Conservation (phyloP, 1,140 invertebrate genomes). For the Araneus ventricosus region DNA sequence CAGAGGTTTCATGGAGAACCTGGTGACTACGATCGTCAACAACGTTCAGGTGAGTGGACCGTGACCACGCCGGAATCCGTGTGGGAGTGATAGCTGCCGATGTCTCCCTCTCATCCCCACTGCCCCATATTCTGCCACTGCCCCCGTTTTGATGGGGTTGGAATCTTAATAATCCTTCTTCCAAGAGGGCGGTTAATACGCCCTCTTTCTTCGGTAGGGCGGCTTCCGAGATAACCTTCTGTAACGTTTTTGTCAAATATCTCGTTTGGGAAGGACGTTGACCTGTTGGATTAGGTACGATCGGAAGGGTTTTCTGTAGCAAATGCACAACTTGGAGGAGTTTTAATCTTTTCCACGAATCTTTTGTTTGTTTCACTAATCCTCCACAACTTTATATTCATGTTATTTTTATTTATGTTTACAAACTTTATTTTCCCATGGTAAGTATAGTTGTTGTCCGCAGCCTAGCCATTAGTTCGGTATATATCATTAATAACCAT, state of each 20-base stretch:
- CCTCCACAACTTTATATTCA: too few relatives aligned
- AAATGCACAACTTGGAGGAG: too few relatives aligned
- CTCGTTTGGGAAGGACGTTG: neutral
- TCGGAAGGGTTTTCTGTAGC: neutral
- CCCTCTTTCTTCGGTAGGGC: slow-evolving; percentile 5
- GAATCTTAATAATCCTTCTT: slow-evolving; percentile 14
- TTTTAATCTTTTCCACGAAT: too few relatives aligned
- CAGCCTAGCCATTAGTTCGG: too few relatives aligned
- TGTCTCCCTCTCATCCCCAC: neutral
- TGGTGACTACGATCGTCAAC: slow-evolving; percentile 88
- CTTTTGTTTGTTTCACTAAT: too few relatives aligned
- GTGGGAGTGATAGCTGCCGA: neutral
- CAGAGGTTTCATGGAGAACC: slow-evolving; percentile 85
- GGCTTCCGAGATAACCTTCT: neutral
- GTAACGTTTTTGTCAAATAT: slow-evolving; percentile 1
- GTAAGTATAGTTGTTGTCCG: too few relatives aligned
- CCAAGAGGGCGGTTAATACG: neutral
- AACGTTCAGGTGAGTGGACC: slow-evolving; percentile 85
- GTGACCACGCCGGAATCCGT: neutral
- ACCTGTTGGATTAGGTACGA: neutral
- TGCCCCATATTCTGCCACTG: neutral
- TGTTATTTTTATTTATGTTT: too few relatives aligned
- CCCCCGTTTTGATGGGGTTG: neutral
- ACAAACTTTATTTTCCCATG: too few relatives aligned
- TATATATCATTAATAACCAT: too few relatives aligned